Conservation (phyloP, 2,797 vertebrate species). For the Lagorchestes hirsutus region DNA sequence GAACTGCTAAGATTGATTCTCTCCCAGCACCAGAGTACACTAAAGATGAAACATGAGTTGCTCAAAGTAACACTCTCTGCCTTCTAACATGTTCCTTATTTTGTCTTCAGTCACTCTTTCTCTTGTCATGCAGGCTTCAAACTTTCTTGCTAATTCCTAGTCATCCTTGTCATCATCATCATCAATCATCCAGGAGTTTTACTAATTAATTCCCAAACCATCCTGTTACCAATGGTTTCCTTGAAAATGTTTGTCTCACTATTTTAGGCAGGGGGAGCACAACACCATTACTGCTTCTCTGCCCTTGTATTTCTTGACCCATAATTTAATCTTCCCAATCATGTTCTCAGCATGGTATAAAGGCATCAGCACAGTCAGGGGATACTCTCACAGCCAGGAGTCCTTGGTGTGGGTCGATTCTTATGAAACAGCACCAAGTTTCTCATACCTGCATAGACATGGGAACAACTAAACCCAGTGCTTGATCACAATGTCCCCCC, state of each 20-base stretch:
- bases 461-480: not conserved
- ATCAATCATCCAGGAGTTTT: not conserved
- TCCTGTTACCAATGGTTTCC: not conserved
- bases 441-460: not conserved
- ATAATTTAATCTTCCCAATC: not conserved
- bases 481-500: not conserved
- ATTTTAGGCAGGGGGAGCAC: not conserved
- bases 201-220: not conserved
- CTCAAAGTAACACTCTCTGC: not conserved
- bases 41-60: not conserved
- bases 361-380: not conserved
- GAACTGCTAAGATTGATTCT: not conserved
- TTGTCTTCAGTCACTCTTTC: not conserved
- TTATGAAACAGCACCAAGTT: not conserved
- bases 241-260: not conserved
- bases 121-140: not conserved
- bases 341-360: not conserved
- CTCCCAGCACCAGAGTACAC: not conserved
- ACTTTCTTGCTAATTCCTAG: not conserved
- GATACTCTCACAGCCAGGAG: not conserved
- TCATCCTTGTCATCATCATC: not conserved
- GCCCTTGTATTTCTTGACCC: not conserved
- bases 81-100: not conserved
- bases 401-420: not conserved
- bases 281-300: not conserved